Conservation (phyloP, 2,888 invertebrate genomes). For the Lithophane ornitopus region DNA sequence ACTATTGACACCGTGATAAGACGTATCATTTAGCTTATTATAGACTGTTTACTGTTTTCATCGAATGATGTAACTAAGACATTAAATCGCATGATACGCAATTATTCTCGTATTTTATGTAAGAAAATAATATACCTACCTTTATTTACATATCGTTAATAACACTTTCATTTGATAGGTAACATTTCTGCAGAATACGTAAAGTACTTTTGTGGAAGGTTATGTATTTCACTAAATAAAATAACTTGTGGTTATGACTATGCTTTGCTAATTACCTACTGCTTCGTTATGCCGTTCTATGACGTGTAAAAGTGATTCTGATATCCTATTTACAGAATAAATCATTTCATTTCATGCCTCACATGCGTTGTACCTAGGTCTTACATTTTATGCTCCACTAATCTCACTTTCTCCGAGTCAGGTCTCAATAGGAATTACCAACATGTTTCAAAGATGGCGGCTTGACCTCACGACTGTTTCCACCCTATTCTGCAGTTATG, state of each 20-base stretch:
- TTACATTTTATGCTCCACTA: background rate
- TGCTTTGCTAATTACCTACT: background rate
- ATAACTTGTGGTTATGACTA: background rate
- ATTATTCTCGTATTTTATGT: constrained; percentile 18
- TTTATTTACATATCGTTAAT: background rate
- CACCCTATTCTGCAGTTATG: background rate
- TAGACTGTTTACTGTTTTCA: constrained; percentile 67
- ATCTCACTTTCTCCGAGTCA: constrained; percentile 15
- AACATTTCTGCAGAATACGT: background rate
- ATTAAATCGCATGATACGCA: constrained; percentile 36
- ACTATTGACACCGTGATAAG: constrained; percentile 72
- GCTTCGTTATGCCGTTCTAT: too few relatives aligned
- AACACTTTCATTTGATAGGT: constrained; percentile 52
- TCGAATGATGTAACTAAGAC: constrained; percentile 71
- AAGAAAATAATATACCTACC: constrained; percentile 5
- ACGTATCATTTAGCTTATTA: constrained; percentile 48
- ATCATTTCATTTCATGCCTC: too few relatives aligned
- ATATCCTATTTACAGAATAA: too few relatives aligned
- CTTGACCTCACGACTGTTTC: background rate
- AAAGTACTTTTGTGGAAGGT: background rate
- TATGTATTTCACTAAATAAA: background rate
- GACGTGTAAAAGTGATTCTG: too few relatives aligned
- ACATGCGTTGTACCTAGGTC: background rate
- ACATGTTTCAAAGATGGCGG: constrained; percentile 11
- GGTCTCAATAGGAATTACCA: constrained; percentile 4